These are phyloP conservation scores for Temnopleurus reevesii DNA, from an alignment of 53 echinoderm and acorn worm genomes.

Conservation along the genomic window DNA sequence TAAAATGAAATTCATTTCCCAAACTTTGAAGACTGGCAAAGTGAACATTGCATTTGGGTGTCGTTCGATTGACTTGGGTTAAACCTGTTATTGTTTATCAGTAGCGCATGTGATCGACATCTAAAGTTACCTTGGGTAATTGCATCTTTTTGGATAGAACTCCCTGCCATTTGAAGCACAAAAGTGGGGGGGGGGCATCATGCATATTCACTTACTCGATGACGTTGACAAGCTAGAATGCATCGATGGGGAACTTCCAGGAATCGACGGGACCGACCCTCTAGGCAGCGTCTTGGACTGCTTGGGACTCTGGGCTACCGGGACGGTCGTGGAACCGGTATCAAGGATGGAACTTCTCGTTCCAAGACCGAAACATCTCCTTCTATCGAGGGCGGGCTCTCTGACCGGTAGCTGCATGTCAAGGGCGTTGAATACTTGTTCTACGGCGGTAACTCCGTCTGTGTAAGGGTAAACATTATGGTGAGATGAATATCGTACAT, in stretches of 20 bases:
- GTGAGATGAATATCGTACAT: too few species aligned
- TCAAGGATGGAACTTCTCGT: constrained; percentile 13
- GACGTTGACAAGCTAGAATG: neutral
- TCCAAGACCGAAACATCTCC: constrained; percentile 31
- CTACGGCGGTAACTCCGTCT: constrained; percentile 38
- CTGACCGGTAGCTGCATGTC: constrained; percentile 37
- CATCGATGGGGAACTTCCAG: neutral
- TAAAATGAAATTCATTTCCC: too few species aligned
- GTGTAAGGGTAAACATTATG: too few species aligned
- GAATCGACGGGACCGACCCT: neutral
- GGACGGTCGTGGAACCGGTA: neutral
- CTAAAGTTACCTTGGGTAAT: too few species aligned
- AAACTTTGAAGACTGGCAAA: too few species aligned
- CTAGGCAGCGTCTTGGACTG: neutral
- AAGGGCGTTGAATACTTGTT: neutral
- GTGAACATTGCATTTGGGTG: too few species aligned
- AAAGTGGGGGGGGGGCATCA: too few species aligned
- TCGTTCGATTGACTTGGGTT: too few species aligned
- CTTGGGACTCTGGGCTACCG: constrained; percentile 18
- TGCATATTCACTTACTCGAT: constrained; percentile 42
- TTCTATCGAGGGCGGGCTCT: constrained; percentile 36
- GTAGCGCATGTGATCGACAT: too few species aligned
- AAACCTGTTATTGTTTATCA: too few species aligned
- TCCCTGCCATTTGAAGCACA: too few species aligned
- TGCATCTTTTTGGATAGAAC: too few species aligned